Evolutionary conservation across 2,888 invertebrate genomes (phyloP).

Genomic region (Phytoseiulus persimilis): DNA sequence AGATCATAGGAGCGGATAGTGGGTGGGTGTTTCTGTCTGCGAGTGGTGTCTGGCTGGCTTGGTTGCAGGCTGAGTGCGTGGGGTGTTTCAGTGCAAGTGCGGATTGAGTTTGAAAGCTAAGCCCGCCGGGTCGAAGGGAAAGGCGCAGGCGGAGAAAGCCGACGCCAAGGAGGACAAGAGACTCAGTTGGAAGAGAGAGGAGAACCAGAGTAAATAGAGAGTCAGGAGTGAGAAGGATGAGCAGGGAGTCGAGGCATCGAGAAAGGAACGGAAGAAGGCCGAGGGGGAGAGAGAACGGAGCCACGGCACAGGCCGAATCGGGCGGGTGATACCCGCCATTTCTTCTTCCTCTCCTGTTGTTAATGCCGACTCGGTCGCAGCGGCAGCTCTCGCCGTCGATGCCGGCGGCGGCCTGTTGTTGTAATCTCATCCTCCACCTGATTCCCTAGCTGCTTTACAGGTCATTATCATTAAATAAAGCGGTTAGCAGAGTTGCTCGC

Average conservation of each 20-base stretch:
- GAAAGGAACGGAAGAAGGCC: neutral
- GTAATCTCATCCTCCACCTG: slow-evolving; percentile 5
- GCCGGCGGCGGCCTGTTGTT: neutral
- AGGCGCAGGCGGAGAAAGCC: neutral
- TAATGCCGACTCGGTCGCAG: neutral
- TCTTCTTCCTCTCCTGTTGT: neutral
- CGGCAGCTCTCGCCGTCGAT: neutral
- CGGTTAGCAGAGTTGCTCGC: neutral
- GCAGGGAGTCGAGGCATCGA: neutral
- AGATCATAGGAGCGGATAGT: neutral
- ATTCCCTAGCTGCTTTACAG: neutral
- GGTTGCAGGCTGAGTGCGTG: neutral
- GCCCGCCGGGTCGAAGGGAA: neutral
- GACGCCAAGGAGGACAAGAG: neutral
- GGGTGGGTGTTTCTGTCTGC: too few species aligned
- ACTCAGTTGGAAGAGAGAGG: neutral
- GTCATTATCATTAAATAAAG: neutral
- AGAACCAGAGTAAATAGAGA: neutral
- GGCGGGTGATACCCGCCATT: neutral
- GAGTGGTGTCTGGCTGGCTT: neutral
- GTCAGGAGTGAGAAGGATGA: neutral
- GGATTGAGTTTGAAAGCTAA: neutral
- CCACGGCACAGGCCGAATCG: neutral
- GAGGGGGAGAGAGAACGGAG: neutral
- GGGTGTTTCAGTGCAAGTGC: neutral